phyloP scores from a whole-genome alignment of 1,140 invertebrate species.

The Drosophila guanche region DNA sequence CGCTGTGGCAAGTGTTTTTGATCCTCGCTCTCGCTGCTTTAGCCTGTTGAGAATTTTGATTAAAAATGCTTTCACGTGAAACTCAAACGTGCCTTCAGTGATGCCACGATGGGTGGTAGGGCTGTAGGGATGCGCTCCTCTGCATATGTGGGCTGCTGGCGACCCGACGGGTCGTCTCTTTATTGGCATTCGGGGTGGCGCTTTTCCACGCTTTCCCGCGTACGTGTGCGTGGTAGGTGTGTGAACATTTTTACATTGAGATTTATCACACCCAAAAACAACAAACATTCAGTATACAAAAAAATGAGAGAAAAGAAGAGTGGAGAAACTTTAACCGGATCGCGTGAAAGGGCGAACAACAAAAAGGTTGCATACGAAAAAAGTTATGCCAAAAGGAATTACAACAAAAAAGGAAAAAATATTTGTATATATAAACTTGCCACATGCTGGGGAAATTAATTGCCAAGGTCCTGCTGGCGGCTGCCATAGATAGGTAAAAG shows the following conservation, averaged over 20 bases:
- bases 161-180: conserved; percentile 1
- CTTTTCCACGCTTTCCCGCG: conserved; percentile 29
- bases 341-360: conserved; percentile 9
- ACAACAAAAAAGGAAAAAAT: conserved; percentile 4
- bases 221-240: conserved; percentile 28
- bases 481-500: background rate
- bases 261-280: conserved; percentile 72
- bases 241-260: conserved; percentile 77
- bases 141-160: conserved; percentile 30
- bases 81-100: conserved; percentile 71
- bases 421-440: conserved; percentile 3
- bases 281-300: no score
- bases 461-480: background rate
- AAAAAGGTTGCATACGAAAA: background rate
- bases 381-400: conserved; percentile 8
- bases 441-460: conserved; percentile 13
- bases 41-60: conserved; percentile 81
- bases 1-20: conserved; percentile 76
- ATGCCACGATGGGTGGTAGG: conserved; percentile 7
- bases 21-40: conserved; percentile 72
- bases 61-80: conserved; percentile 82
- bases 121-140: conserved; percentile 10
- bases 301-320: conserved; percentile 10
- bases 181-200: conserved; percentile 43
- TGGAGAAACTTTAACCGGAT: conserved; percentile 7